Percentiles rank a stretch among this genome's conserved stretches.
Evolutionary conservation across 1,140 invertebrate genomes (phyloP).

Genomic region (Leptoteleia sp.): DNA sequence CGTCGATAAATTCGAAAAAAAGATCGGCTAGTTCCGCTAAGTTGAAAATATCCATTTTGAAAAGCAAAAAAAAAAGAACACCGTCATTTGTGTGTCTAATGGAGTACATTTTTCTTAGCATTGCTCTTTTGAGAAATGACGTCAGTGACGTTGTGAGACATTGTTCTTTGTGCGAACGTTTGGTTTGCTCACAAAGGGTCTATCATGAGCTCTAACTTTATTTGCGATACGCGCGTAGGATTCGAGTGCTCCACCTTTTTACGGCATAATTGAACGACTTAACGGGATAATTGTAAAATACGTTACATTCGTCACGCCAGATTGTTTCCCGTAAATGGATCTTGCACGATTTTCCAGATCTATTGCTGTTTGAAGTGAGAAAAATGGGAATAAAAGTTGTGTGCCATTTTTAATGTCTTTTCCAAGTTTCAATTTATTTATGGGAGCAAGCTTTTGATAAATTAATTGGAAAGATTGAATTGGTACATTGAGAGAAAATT

Average conservation of each 20-base stretch:
- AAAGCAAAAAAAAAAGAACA: background rate
- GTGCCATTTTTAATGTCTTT: too few species aligned
- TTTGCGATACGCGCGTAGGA: slow-evolving; percentile 42
- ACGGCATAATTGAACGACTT: slow-evolving; percentile 22
- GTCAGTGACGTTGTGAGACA: slow-evolving; percentile 22
- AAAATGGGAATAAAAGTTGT: too few species aligned
- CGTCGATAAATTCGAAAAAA: too few species aligned
- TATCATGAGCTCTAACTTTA: slow-evolving; percentile 22
- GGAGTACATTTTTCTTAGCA: slow-evolving; percentile 8
- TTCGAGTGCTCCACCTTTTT: slow-evolving; percentile 24
- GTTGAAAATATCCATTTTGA: background rate
- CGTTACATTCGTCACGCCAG: background rate
- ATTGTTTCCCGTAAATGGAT: slow-evolving; percentile 5
- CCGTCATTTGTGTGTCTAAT: slow-evolving; percentile 8
- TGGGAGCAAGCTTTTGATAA: too few species aligned
- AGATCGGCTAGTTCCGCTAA: too few species aligned
- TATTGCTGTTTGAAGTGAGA: too few species aligned
- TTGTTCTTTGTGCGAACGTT: slow-evolving; percentile 34
- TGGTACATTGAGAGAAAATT: too few species aligned
- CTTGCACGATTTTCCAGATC: too few species aligned
- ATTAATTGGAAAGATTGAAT: too few species aligned
- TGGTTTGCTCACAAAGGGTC: slow-evolving; percentile 13
- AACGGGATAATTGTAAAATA: slow-evolving; percentile 9
- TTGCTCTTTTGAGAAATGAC: slow-evolving; percentile 35
- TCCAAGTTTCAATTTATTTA: too few species aligned